Percentiles rank a stretch among this genome's conserved stretches.
phyloP scores from a whole-genome alignment of 2,797 vertebrate genomes.

The Girardinus metallicus region DNA sequence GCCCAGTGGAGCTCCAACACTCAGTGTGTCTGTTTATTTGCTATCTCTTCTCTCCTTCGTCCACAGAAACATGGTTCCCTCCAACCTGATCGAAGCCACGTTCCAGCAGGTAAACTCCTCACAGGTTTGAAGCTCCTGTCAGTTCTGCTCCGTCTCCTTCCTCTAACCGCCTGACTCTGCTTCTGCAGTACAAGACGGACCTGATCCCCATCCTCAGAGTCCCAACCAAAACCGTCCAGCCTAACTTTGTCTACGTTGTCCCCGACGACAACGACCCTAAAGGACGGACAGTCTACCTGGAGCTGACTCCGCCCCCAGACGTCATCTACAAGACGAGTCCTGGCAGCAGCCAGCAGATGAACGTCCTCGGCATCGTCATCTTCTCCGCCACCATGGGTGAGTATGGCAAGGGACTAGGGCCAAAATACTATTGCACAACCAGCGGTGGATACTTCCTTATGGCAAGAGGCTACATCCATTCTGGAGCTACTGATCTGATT shows the following conservation, averaged over 20 bases:
- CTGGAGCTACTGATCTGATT: no score
- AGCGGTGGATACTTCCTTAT: no score
- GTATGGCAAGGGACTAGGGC: background rate
- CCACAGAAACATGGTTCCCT: constrained; percentile 91
- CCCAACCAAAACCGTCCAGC: constrained; percentile 56
- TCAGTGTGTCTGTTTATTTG: background rate
- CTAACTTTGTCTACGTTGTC: constrained; percentile 86
- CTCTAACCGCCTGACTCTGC: constrained; percentile 10
- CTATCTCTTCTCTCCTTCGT: background rate
- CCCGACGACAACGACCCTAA: constrained; percentile 80
- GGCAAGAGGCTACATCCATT: no score
- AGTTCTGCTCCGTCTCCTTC: background rate
- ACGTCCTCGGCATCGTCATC: constrained; percentile 90
- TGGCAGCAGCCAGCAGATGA: constrained; percentile 90
- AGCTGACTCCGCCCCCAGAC: constrained; percentile 86
- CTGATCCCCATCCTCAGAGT: constrained; percentile 84
- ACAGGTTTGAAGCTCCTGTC: no score
- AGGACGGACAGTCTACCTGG: constrained; percentile 82
- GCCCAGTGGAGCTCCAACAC: background rate
- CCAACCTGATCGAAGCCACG: constrained; percentile 89
- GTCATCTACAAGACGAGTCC: constrained; percentile 85
- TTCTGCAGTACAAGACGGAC: constrained; percentile 87
- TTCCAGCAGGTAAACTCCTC: constrained; percentile 86
- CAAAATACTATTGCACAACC: no score
- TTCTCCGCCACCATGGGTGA: constrained; percentile 92